A percentile compares a stretch with the other conserved stretches of the same genome.
These are phyloP conservation scores for Idaea straminata DNA, from an alignment of 2,888 invertebrate species.

Conservation along the genomic window DNA sequence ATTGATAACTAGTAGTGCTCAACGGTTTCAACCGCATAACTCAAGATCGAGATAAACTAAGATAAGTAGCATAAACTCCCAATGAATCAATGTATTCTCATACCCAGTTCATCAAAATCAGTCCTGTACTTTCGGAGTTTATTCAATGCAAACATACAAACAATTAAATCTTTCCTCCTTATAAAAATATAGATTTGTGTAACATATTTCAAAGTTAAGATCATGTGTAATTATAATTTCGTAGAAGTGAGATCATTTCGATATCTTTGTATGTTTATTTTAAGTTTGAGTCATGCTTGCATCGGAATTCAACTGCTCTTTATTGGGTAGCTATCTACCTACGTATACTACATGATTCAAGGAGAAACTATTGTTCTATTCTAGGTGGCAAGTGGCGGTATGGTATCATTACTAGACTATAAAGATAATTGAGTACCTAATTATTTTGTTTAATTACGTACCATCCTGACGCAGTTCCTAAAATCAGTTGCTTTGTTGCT, in stretches of 20 bases:
- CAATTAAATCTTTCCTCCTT: background rate
- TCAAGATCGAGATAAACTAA: too few species aligned
- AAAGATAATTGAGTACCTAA: background rate
- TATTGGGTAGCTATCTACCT: background rate
- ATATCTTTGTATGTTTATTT: conserved; percentile 3
- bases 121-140: too few species aligned
- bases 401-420: background rate
- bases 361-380: background rate
- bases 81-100: too few species aligned
- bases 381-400: background rate
- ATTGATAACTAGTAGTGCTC: too few species aligned
- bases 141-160: background rate
- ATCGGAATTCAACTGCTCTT: background rate
- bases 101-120: too few species aligned
- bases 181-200: background rate
- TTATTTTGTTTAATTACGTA: conserved; percentile 58
- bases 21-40: background rate
- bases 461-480: conserved; percentile 95
- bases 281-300: conserved; percentile 2
- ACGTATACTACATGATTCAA: background rate
- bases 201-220: background rate
- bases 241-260: conserved; percentile 3
- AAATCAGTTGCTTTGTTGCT: conserved; percentile 91
- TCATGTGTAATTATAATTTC: background rate
- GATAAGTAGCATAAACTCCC: too few species aligned